phyloP scores from a whole-genome alignment of 2,888 invertebrate genomes.

The Orchesella flavescens region DNA sequence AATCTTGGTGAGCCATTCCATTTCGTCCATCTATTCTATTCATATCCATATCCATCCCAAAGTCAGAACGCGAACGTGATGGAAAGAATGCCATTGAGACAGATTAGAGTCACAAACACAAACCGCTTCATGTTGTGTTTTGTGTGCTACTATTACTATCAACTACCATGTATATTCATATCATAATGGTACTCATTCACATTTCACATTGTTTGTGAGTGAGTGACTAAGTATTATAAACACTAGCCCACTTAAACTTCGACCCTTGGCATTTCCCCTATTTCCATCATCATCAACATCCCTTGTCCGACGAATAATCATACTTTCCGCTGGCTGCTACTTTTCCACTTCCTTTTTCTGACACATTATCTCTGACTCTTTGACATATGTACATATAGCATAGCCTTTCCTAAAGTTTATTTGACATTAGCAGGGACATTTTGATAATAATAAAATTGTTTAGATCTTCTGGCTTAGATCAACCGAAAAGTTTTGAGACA shows the following conservation, averaged over 20 bases:
- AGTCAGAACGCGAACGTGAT: background rate
- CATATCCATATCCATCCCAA: background rate
- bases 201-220: too few species aligned
- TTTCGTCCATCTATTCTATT: background rate
- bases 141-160: too few species aligned
- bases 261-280: constrained; percentile 50
- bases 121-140: too few species aligned
- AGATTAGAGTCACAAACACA: constrained; percentile 33
- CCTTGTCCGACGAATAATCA: constrained; percentile 3
- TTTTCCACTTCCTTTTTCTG: constrained; percentile 36
- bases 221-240: background rate
- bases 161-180: too few species aligned
- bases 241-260: constrained; percentile 44
- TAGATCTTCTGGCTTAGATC: background rate
- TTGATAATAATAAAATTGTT: constrained; percentile 16
- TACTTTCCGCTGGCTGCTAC: constrained; percentile 5
- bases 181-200: too few species aligned
- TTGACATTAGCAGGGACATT: constrained; percentile 20
- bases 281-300: constrained; percentile 25
- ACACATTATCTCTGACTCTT: constrained; percentile 11
- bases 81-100: constrained; percentile 38
- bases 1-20: constrained; percentile 28
- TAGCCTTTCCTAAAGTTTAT: background rate
- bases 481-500: too few species aligned
- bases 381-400: constrained; percentile 6